Evolutionary conservation across 2,797 vertebrate species (phyloP).

Genomic region (Enteromius trimaculatus): DNA sequence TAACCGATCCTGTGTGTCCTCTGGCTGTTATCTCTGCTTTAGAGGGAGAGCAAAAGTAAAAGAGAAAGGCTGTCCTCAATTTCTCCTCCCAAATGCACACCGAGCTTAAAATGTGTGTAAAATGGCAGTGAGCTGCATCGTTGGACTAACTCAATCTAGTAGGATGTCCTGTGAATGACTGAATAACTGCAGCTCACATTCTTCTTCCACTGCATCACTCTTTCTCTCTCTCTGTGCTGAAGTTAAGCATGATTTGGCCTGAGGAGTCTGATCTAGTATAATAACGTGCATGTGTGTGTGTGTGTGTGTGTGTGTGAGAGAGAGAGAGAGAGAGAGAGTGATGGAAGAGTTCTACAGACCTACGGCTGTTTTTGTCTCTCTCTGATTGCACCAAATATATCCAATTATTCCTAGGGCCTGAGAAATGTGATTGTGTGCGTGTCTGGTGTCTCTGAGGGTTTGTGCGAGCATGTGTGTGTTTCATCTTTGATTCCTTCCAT

Average conservation of each 20-base stretch:
- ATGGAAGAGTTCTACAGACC: conserved; percentile 5
- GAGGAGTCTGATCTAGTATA: conserved; percentile 16
- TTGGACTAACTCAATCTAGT: conserved; percentile 15
- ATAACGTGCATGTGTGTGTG: background rate
- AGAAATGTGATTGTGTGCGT: conserved; percentile 32
- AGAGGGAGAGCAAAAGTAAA: conserved; percentile 30
- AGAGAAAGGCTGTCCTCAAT: conserved; percentile 1
- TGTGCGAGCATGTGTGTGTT: conserved; percentile 54
- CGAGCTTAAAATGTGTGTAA: background rate
- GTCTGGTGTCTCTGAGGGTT: conserved; percentile 43
- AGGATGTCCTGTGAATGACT: conserved; percentile 26
- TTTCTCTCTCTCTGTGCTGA: conserved; percentile 45
- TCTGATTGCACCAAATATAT: conserved; percentile 55
- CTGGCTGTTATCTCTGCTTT: conserved; percentile 19
- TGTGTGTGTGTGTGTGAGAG: conserved; percentile 36
- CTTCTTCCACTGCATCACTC: background rate
- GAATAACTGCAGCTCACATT: conserved; percentile 27
- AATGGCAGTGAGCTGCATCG: background rate
- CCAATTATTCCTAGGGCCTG: conserved; percentile 55
- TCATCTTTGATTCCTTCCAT: conserved; percentile 30
- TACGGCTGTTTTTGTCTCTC: conserved; percentile 51
- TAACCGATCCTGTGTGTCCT: conserved; percentile 27
- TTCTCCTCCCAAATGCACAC: background rate
- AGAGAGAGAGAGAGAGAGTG: background rate
- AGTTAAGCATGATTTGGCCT: conserved; percentile 30